phyloP scores from a whole-genome alignment of 2,113 vertebrate species.

The Piprites chloris region DNA sequence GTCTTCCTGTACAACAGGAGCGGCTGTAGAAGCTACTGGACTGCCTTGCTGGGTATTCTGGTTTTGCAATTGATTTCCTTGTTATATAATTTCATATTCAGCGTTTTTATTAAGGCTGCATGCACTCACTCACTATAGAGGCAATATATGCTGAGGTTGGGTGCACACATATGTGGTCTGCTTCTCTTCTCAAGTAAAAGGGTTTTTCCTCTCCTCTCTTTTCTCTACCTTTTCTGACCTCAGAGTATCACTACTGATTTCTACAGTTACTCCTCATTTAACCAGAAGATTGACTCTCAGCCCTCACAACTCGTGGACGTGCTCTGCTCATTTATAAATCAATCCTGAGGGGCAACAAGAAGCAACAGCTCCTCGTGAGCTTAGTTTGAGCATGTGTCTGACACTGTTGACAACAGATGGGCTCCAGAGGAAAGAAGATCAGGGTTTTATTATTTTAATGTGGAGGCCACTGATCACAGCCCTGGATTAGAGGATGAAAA shows the following conservation, averaged over 20 bases:
- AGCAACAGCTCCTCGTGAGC: background rate
- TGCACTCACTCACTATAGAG: background rate
- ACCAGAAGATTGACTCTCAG: background rate
- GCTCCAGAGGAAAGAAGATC: background rate
- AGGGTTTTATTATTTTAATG: background rate
- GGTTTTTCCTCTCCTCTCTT: background rate
- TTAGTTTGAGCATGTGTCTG: background rate
- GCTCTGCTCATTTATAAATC: background rate
- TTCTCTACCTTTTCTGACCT: background rate
- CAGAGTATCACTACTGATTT: background rate
- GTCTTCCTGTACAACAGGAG: constrained; percentile 78
- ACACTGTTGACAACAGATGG: background rate
- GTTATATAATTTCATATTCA: rapidly evolving
- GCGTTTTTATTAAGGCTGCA: background rate
- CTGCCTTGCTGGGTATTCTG: constrained; percentile 74
- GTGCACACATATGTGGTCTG: background rate
- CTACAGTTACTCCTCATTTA: background rate
- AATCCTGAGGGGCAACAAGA: background rate
- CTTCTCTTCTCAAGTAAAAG: background rate
- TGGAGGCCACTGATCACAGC: background rate
- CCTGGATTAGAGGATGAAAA: background rate
- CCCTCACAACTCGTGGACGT: rapidly evolving
- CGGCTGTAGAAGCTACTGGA: constrained; percentile 79
- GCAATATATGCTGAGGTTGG: background rate
- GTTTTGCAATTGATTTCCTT: background rate